phyloP scores from a whole-genome alignment of 2,888 invertebrate genomes.

The Nomada ruficornis region DNA sequence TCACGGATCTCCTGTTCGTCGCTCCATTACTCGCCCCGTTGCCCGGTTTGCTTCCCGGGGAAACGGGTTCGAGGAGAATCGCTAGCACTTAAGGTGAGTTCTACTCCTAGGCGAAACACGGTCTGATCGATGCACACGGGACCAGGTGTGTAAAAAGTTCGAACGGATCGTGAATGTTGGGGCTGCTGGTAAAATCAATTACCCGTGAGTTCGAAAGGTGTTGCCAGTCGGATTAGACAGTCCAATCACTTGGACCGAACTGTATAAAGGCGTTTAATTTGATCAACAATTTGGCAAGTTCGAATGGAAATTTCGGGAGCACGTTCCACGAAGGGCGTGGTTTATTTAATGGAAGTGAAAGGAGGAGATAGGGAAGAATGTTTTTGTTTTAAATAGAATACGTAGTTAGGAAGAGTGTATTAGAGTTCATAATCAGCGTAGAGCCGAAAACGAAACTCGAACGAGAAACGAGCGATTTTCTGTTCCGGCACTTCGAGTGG shows the following conservation, averaged over 20 bases:
- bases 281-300: slow-evolving; percentile 11
- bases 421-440: slow-evolving; percentile 13
- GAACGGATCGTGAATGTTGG: slow-evolving; percentile 64
- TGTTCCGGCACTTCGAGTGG: slow-evolving; percentile 25
- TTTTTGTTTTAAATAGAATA: slow-evolving; percentile 1
- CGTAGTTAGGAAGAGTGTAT: not conserved
- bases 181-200: slow-evolving; percentile 72
- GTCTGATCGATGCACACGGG: slow-evolving; percentile 60
- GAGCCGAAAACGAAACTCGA: not conserved
- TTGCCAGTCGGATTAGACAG: slow-evolving; percentile 25
- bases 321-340: not conserved
- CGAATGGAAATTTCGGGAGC: too few species aligned
- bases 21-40: slow-evolving; percentile 2
- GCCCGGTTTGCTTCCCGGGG: slow-evolving; percentile 9
- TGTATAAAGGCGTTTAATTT: not conserved
- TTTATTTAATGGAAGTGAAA: not conserved
- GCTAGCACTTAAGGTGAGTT: slow-evolving; percentile 51
- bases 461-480: slow-evolving; percentile 15
- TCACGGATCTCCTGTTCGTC: slow-evolving; percentile 3
- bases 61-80: slow-evolving; percentile 52
- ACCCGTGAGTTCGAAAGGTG: slow-evolving; percentile 48
- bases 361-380: not conserved
- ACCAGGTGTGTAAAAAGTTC: slow-evolving; percentile 51
- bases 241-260: slow-evolving; percentile 2
- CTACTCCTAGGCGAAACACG: slow-evolving; percentile 45